A percentile compares a stretch with the other conserved stretches of the same genome.
Conservation (phyloP, 1,140 invertebrate species). For the Aporrectodea caliginosa region DNA sequence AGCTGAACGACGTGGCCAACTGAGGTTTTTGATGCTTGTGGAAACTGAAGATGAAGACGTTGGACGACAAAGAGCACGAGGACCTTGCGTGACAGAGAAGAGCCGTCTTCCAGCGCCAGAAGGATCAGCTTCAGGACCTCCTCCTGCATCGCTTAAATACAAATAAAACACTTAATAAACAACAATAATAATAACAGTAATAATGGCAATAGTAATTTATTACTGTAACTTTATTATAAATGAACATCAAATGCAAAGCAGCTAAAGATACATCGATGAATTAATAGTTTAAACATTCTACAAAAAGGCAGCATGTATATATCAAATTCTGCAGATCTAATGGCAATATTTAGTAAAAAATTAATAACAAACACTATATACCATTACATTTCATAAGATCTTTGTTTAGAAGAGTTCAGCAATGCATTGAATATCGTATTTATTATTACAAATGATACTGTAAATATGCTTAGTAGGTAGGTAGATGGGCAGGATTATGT, state of each 20-base stretch:
- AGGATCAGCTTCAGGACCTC: conserved; percentile 92
- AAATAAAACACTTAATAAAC: conserved; percentile 9
- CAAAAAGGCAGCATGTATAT: background rate
- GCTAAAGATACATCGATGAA: background rate
- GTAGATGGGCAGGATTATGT: too few species aligned
- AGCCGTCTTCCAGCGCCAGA: conserved; percentile 90
- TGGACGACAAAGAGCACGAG: conserved; percentile 98
- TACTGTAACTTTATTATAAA: background rate
- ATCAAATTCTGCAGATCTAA: background rate
- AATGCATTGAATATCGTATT: too few species aligned
- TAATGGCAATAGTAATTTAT: background rate
- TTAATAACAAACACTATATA: too few species aligned
- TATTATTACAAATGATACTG: too few species aligned
- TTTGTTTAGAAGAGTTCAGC: too few species aligned
- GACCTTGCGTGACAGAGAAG: conserved; percentile 93
- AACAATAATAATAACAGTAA: background rate
- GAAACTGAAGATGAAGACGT: conserved; percentile 87
- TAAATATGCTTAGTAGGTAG: too few species aligned
- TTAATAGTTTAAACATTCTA: background rate
- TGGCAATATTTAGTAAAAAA: too few species aligned
- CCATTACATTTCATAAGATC: too few species aligned
- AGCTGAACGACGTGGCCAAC: conserved; percentile 98
- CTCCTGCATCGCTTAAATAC: conserved; percentile 84
- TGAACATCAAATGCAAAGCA: background rate
- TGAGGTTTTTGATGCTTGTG: conserved; percentile 95